phyloP scores from a whole-genome alignment of 1,140 invertebrate species.

The Scaptodrosophila lebanonensis region DNA sequence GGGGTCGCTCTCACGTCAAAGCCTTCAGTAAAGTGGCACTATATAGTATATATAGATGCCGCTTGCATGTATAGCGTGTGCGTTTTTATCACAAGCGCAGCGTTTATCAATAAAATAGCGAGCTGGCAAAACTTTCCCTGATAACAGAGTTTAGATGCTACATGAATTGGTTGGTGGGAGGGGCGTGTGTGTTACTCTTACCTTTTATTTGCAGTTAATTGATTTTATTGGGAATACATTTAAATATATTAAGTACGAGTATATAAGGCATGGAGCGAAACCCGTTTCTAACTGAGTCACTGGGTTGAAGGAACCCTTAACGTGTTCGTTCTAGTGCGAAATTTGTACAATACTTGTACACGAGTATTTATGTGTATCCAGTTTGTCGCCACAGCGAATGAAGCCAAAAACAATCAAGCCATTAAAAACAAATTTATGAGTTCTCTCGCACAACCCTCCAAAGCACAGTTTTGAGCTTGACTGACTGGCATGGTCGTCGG shows the following conservation, averaged over 20 bases:
- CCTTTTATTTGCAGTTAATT: constrained; percentile 29
- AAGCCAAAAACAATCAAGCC: constrained; percentile 15
- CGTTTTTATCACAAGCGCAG: constrained; percentile 9
- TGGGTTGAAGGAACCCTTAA: constrained; percentile 42
- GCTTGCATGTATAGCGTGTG: background rate
- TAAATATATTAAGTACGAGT: background rate
- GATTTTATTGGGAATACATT: constrained; percentile 28
- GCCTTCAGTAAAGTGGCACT: too few relatives aligned
- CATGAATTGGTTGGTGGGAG: background rate
- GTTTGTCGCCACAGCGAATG: background rate
- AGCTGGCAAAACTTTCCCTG: constrained; percentile 4
- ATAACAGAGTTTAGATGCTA: constrained; percentile 39
- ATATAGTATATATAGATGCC: constrained; percentile 2
- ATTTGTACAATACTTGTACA: background rate
- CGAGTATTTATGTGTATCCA: constrained; percentile 11
- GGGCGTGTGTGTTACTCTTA: background rate
- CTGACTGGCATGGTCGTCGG: constrained; percentile 27
- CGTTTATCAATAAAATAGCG: constrained; percentile 16
- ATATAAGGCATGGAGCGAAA: constrained; percentile 7
- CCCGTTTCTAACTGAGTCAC: constrained; percentile 34
- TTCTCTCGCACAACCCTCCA: background rate
- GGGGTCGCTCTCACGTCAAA: too few relatives aligned
- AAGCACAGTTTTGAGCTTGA: constrained; percentile 15
- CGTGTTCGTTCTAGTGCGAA: background rate
- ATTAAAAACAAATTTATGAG: constrained; percentile 35